Conservation (phyloP, 2,888 invertebrate species). For the Drosophila parthenogenetica region DNA sequence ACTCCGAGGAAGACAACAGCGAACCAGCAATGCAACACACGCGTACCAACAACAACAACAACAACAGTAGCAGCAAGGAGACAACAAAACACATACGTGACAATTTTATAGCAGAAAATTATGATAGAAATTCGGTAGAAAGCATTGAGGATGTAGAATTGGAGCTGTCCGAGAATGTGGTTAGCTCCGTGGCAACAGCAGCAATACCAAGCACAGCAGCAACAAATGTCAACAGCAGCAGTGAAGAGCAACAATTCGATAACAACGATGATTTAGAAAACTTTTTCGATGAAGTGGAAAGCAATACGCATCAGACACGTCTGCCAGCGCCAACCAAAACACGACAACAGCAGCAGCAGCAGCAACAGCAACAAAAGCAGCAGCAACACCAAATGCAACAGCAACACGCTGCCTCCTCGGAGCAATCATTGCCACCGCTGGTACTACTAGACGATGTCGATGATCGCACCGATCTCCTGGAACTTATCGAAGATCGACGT, state of each 20-base stretch:
- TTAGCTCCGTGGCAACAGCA: constrained; percentile 31
- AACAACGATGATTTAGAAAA: constrained; percentile 77
- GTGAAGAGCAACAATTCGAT: constrained; percentile 50
- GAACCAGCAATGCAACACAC: constrained; percentile 36
- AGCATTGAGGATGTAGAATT: constrained; percentile 57
- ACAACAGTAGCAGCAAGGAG: constrained; percentile 38
- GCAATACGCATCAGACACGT: constrained; percentile 55
- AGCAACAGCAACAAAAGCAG: not conserved
- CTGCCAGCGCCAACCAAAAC: constrained; percentile 45
- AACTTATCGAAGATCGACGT: constrained; percentile 88
- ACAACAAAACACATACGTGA: constrained; percentile 46
- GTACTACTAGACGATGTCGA: constrained; percentile 75
- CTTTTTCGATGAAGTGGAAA: constrained; percentile 78
- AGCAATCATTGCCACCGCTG: constrained; percentile 8
- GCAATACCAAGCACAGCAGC: constrained; percentile 25
- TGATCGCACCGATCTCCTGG: constrained; percentile 87
- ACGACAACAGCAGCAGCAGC: not conserved
- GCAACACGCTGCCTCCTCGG: not conserved
- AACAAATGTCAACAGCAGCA: constrained; percentile 21
- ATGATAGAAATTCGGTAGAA: constrained; percentile 57
- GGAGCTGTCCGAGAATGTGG: constrained; percentile 48
- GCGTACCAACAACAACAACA: constrained; percentile 48
- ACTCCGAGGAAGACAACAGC: constrained; percentile 25
- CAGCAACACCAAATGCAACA: not conserved
- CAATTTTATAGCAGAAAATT: constrained; percentile 53